Percentiles rank a stretch among this genome's conserved stretches.
These are phyloP conservation scores for Galemys pyrenaicus DNA, from an alignment of 2,113 vertebrate species.

Conservation along the genomic window DNA sequence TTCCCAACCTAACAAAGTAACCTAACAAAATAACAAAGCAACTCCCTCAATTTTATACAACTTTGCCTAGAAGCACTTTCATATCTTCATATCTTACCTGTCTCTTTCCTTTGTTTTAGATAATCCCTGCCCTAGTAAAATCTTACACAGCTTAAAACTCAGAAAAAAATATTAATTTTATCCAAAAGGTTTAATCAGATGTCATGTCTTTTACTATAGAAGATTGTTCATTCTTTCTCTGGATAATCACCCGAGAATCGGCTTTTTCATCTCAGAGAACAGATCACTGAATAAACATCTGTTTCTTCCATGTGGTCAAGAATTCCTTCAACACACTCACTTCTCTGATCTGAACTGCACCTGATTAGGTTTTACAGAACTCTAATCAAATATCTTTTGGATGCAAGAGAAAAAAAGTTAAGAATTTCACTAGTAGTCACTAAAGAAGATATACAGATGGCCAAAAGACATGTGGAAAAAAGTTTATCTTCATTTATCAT, in stretches of 20 bases:
- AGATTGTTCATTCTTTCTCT: not conserved
- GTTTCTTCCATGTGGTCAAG: not conserved
- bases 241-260: not conserved
- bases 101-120: not conserved
- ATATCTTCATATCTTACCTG: not conserved
- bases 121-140: not conserved
- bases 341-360: conserved; percentile 11
- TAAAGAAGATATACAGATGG: too few relatives aligned
- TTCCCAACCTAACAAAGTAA: not conserved
- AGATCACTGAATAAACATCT: not conserved
- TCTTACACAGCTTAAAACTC: not conserved
- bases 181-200: not conserved
- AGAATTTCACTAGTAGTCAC: not conserved
- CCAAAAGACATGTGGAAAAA: too few relatives aligned
- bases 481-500: too few relatives aligned
- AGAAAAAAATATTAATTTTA: not conserved
- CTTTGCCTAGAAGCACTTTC: not conserved
- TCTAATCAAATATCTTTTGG: conserved; percentile 21
- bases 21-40: too few relatives aligned
- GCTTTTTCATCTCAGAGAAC: not conserved
- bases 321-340: not conserved
- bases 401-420: not conserved
- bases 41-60: not conserved
- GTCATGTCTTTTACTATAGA: not conserved
- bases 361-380: not conserved